Base-by-base conservation (phyloP, 2,113 vertebrate genomes). In the Echinops telfairi region DNA sequence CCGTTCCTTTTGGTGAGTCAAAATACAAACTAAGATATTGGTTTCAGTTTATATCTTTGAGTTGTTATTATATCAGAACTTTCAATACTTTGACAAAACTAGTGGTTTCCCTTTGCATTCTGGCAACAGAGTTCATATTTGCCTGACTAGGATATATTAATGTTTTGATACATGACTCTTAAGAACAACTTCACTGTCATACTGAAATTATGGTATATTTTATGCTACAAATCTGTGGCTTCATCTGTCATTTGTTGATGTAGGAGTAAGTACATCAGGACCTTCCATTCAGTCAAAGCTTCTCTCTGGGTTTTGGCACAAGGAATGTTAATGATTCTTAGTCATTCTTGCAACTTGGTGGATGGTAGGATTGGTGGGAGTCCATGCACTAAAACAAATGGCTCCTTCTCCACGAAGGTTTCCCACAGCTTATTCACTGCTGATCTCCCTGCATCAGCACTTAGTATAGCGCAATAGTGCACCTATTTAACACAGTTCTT, bases 121-220 rank as follows among this genome's bases (percentile, higher is more conserved):
- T 53, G 47, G 9, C 47, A 53, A 53, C 47, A 85, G 29, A 92
- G 4, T 40, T 10, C 94, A 79, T 68, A 36, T 43, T 12, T 91
- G 84, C n/a, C 19, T 84, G 83, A 83, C 53, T 76, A 68, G 87
- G 60, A 64, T 33, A 90, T 77, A 90, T 92, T 93, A 93, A 81
- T 86, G 71, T 20, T 92, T 94, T 86, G 83, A 75, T 90, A 77
- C 60, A 66, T 90, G 92, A 70, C 53, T 88, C 75, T 29, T 71
- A 94, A 89, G 58, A 68, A 19, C 83, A 77, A 12, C 77, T 92
- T 90, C 68, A n/a, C 70, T 68, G n/a, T 83, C 77, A 43, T 75
- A 75, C 23, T 89, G 86, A 87, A 86, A 77, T 86, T 76, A 82
- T 62, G 60, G 68, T 81, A 47, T 86, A 81, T 92, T 40, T 47